Conservation (phyloP, 2,888 invertebrate genomes). For the Cataglyphis rosenhaueri region DNA sequence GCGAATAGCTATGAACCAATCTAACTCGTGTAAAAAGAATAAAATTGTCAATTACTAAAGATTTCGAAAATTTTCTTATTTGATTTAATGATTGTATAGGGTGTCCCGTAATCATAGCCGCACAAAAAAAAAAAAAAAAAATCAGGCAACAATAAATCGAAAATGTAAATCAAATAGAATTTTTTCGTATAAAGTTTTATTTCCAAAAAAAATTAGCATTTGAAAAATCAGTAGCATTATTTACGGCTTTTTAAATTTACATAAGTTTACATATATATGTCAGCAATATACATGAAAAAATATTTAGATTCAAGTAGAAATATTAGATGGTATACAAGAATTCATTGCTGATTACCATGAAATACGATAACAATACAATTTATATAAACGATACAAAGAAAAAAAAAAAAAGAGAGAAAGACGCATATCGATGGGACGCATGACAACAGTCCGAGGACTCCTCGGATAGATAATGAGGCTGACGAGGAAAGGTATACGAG, state of each 20-base stretch:
- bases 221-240: no score
- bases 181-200: neutral
- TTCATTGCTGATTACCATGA: neutral
- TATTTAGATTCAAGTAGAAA: constrained; percentile 58
- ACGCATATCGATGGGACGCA: constrained; percentile 69
- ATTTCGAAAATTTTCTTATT: neutral
- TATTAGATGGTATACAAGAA: constrained; percentile 54
- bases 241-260: no score
- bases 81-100: neutral
- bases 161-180: neutral
- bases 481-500: constrained; percentile 64
- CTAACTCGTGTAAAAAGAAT: neutral
- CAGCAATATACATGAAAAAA: constrained; percentile 37
- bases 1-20: constrained; percentile 9
- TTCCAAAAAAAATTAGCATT: neutral
- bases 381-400: constrained; percentile 10
- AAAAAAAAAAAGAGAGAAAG: constrained; percentile 55
- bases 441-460: constrained; percentile 69
- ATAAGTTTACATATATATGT: no score
- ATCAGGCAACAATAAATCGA: neutral
- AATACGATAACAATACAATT: neutral
- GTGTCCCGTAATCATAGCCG: neutral
- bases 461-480: constrained; percentile 71
- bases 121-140: neutral
- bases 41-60: neutral